A percentile compares a stretch with the other conserved stretches of the same genome.
Evolutionary conservation across 2,797 vertebrate genomes (phyloP).

Genomic region (Dromococcyx pavoninus): DNA sequence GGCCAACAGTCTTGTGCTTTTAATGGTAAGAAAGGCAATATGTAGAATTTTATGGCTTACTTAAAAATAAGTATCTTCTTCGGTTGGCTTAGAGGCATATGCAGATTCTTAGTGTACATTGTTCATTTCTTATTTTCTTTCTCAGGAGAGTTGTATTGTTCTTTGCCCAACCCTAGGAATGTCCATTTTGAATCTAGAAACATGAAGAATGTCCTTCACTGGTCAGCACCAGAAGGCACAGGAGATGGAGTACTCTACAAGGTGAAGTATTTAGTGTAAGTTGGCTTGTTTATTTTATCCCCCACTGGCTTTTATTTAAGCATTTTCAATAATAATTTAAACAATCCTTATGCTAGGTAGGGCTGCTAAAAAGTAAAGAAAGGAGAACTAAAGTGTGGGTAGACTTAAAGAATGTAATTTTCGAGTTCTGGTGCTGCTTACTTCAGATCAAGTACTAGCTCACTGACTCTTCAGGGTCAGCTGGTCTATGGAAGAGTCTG

Average conservation of each 20-base stretch:
- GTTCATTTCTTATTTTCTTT: constrained; percentile 41
- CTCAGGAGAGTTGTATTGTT: constrained; percentile 65
- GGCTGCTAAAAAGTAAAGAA: neutral
- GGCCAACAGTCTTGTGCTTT: neutral
- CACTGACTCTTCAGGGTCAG: neutral
- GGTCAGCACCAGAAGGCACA: constrained; percentile 70
- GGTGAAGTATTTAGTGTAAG: constrained; percentile 79
- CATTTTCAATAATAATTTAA: neutral
- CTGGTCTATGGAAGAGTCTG: neutral
- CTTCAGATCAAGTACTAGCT: neutral
- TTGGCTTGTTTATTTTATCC: constrained; percentile 18
- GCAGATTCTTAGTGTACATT: neutral
- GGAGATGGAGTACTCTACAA: constrained; percentile 63
- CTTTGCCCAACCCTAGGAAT: constrained; percentile 73
- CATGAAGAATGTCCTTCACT: constrained; percentile 77
- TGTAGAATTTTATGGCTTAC: neutral
- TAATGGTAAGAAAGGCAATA: neutral
- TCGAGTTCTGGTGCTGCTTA: neutral
- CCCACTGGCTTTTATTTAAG: neutral
- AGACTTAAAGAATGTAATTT: neutral
- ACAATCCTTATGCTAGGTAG: neutral
- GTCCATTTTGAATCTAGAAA: constrained; percentile 75
- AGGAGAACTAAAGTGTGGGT: neutral
- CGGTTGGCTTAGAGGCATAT: neutral
- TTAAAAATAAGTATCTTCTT: neutral